A percentile compares a stretch with the other conserved stretches of the same genome.
Evolutionary conservation across 2,888 invertebrate genomes (phyloP).

Genomic region (Iphiclides podalirius): DNA sequence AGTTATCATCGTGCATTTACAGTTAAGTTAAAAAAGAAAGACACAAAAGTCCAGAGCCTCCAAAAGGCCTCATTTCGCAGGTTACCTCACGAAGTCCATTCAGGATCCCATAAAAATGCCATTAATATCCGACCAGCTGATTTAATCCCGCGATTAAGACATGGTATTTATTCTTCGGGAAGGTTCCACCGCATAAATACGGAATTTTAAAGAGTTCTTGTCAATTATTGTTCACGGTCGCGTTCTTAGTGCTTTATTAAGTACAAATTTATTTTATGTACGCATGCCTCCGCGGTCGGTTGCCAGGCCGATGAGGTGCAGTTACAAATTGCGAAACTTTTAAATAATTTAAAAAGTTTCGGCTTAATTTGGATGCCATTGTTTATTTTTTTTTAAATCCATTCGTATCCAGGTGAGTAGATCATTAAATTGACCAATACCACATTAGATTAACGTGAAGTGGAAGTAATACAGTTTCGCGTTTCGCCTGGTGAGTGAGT

Average conservation of each 20-base stretch:
- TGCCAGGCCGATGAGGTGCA: too few species aligned
- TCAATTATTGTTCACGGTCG: conserved; percentile 21
- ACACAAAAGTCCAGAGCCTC: not conserved
- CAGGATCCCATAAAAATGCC: conserved; percentile 33
- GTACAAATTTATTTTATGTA: conserved; percentile 15
- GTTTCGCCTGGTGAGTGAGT: too few species aligned
- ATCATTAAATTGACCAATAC: too few species aligned
- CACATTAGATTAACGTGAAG: too few species aligned
- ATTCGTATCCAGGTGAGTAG: too few species aligned
- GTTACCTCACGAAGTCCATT: conserved; percentile 24
- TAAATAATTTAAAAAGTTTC: too few species aligned
- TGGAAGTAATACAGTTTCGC: too few species aligned
- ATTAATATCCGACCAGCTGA: conserved; percentile 32
- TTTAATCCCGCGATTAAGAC: conserved; percentile 37
- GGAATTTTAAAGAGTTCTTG: conserved; percentile 21
- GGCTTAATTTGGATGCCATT: too few species aligned
- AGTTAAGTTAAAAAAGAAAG: too few species aligned
- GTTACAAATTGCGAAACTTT: too few species aligned
- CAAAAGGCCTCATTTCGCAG: conserved; percentile 17
- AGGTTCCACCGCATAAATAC: conserved; percentile 32
- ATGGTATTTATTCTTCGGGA: conserved; percentile 37
- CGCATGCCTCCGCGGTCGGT: not conserved
- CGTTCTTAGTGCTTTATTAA: conserved; percentile 3
- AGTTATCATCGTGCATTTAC: too few species aligned
- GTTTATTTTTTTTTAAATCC: too few species aligned